phyloP scores from a whole-genome alignment of 2,113 vertebrate genomes.

The Cettia cetti region DNA sequence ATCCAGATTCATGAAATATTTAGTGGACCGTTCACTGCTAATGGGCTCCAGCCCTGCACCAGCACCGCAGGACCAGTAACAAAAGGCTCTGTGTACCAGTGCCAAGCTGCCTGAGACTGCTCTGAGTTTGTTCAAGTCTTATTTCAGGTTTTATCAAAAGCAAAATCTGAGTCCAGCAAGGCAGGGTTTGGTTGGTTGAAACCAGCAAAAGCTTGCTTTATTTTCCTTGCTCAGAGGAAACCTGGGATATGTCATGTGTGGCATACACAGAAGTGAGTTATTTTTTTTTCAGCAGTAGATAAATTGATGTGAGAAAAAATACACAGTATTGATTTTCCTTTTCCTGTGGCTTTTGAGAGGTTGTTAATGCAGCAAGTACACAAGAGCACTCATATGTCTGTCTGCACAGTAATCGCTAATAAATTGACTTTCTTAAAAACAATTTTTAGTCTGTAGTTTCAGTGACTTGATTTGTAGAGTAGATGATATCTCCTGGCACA shows the following conservation, averaged over 20 bases:
- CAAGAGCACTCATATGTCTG: conserved; percentile 19
- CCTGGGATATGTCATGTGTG: background rate
- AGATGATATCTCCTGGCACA: conserved; percentile 44
- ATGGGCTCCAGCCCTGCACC: background rate
- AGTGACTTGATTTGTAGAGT: conserved; percentile 43
- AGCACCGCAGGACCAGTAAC: background rate
- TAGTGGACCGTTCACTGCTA: background rate
- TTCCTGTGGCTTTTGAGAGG: conserved; percentile 51
- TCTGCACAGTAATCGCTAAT: conserved; percentile 44
- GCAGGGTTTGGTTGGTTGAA: background rate
- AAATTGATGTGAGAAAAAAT: conserved; percentile 44
- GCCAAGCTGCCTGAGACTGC: background rate
- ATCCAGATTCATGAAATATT: background rate
- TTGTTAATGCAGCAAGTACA: conserved; percentile 39
- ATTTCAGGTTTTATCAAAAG: background rate
- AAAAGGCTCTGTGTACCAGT: background rate
- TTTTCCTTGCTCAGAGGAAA: background rate
- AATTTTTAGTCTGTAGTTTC: conserved; percentile 16
- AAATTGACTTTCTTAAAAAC: conserved; percentile 48
- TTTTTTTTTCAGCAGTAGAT: conserved; percentile 23
- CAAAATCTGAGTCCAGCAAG: background rate
- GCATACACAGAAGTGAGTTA: background rate
- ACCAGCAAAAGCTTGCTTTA: background rate
- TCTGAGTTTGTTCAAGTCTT: background rate
- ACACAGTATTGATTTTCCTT: conserved; percentile 38